Conservation (phyloP, 2,797 vertebrate species). For the Halcyon badia region DNA sequence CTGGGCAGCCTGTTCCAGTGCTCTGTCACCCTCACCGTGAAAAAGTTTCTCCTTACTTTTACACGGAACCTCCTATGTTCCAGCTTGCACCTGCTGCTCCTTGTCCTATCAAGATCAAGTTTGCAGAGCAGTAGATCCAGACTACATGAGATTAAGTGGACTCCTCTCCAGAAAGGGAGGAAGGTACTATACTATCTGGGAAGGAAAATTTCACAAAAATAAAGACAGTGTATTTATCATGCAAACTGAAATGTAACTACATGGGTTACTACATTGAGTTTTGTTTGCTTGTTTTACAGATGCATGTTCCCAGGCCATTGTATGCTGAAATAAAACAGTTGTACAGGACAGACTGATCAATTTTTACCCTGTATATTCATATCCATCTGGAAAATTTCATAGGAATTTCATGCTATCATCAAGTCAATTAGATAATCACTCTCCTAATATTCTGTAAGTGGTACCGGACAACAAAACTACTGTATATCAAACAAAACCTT, state of each 20-base stretch:
- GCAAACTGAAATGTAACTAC: background rate
- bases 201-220: background rate
- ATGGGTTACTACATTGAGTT: background rate
- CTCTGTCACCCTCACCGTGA: too few relatives aligned
- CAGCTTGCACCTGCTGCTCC: too few relatives aligned
- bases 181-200: background rate
- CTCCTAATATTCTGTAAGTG: background rate
- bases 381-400: background rate
- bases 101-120: too few relatives aligned
- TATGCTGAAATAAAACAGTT: background rate
- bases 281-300: background rate
- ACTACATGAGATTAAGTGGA: background rate
- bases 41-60: too few relatives aligned
- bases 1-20: too few relatives aligned
- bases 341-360: background rate
- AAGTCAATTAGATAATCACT: background rate
- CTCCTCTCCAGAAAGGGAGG: background rate
- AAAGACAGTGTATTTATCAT: background rate
- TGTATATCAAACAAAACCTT: background rate
- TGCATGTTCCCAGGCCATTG: background rate
- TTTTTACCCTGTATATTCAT: background rate
- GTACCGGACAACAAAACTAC: background rate
- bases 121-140: background rate
- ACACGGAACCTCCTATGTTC: too few relatives aligned
- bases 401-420: background rate